Evolutionary conservation across 2,888 invertebrate species (phyloP).

Genomic region (Pandemis corylana): DNA sequence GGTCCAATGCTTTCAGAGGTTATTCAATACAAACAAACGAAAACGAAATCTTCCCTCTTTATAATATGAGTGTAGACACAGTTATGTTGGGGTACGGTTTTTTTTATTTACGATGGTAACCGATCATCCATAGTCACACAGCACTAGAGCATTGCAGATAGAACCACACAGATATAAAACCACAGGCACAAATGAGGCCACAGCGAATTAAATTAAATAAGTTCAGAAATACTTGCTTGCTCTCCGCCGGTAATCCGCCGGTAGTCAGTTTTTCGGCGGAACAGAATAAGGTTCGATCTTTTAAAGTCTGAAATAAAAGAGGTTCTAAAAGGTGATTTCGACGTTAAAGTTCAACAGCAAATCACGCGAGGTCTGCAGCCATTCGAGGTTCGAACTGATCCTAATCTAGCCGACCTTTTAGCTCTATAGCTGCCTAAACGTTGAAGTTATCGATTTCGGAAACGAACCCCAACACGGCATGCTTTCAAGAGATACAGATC

Average conservation of each 20-base stretch:
- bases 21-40: too few species aligned
- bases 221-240: background rate
- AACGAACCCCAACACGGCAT: constrained; percentile 41
- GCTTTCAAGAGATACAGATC: constrained; percentile 29
- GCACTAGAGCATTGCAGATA: too few species aligned
- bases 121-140: too few species aligned
- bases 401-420: constrained; percentile 49
- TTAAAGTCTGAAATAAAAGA: background rate
- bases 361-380: constrained; percentile 7
- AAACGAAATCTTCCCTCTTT: too few species aligned
- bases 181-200: background rate
- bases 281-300: background rate
- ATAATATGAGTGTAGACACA: too few species aligned
- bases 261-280: background rate
- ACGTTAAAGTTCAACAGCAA: background rate
- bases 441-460: constrained; percentile 50
- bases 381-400: constrained; percentile 5
- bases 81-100: too few species aligned
- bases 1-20: too few species aligned
- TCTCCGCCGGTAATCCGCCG: background rate
- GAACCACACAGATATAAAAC: background rate
- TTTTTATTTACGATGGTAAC: too few species aligned
- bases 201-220: background rate
- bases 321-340: constrained; percentile 10
- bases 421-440: constrained; percentile 52